Conservation (phyloP, 2,113 vertebrate species). For the Pica pica region DNA sequence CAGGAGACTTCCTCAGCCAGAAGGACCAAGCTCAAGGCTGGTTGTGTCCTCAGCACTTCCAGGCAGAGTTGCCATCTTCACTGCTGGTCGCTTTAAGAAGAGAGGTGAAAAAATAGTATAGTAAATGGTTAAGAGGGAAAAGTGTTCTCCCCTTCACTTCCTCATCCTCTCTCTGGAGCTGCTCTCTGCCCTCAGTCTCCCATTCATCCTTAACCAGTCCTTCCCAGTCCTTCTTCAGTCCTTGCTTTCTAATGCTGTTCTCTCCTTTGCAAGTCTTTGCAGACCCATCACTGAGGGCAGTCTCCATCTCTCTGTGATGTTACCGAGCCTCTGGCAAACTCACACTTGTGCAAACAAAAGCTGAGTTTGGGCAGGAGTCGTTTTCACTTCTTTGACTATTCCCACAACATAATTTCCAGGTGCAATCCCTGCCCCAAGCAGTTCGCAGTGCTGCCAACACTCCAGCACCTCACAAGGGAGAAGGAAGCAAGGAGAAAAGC, state of each 20-base stretch:
- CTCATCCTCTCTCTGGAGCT: background rate
- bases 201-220: background rate
- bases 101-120: conserved; percentile 38
- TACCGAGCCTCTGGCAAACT: background rate
- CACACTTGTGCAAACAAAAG: background rate
- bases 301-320: background rate
- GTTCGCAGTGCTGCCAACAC: background rate
- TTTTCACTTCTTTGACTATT: background rate
- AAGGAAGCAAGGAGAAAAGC: background rate
- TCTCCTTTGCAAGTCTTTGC: background rate
- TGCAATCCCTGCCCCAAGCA: background rate
- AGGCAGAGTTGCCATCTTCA: conserved; percentile 3
- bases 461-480: background rate
- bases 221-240: background rate
- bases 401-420: background rate
- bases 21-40: conserved; percentile 37
- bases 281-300: background rate
- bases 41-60: conserved; percentile 57
- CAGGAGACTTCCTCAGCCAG: conserved; percentile 37
- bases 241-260: background rate
- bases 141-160: background rate
- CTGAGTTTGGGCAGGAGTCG: background rate
- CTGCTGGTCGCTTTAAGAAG: conserved; percentile 23
- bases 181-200: conserved; percentile 11
- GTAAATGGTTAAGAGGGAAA: conserved; percentile 46